Evolutionary conservation across 2,797 vertebrate species (phyloP).

Genomic region (Phrynocephalus forsythii): DNA sequence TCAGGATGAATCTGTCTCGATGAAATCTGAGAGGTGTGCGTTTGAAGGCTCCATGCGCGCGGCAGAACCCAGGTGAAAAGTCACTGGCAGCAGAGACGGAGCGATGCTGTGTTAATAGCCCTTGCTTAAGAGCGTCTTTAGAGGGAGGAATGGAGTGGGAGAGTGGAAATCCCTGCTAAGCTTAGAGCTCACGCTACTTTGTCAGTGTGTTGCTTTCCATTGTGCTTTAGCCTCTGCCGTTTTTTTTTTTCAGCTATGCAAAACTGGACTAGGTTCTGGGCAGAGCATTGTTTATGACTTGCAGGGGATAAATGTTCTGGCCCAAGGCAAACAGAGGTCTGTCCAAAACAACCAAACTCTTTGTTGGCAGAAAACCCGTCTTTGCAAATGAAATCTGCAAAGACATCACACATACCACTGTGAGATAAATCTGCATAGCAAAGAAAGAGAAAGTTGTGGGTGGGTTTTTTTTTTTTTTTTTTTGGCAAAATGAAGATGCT

Average conservation of each 20-base stretch:
- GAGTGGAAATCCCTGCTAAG: neutral
- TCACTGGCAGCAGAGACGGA: neutral
- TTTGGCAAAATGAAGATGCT: constrained; percentile 29
- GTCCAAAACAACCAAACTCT: constrained; percentile 41
- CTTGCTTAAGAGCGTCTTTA: neutral
- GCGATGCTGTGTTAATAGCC: neutral
- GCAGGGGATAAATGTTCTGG: constrained; percentile 19
- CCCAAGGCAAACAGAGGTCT: constrained; percentile 35
- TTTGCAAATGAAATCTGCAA: constrained; percentile 24
- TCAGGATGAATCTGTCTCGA: neutral
- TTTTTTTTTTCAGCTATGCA: neutral
- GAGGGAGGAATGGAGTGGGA: neutral
- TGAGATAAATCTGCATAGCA: constrained; percentile 10
- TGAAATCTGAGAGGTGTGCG: neutral
- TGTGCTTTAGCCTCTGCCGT: neutral
- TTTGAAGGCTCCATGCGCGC: neutral
- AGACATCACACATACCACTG: constrained; percentile 43
- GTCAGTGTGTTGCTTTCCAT: neutral
- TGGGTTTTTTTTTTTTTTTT: too few species aligned
- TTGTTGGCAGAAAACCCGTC: constrained; percentile 34
- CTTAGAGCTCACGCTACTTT: too few species aligned
- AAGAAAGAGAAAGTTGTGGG: constrained; percentile 3
- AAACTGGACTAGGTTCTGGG: constrained; percentile 14
- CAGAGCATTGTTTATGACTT: constrained; percentile 50
- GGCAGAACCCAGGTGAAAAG: neutral